A percentile compares a stretch with the other conserved stretches of the same genome.
Conservation (phyloP, 1,140 invertebrate genomes). For the Nephila pilipes region DNA sequence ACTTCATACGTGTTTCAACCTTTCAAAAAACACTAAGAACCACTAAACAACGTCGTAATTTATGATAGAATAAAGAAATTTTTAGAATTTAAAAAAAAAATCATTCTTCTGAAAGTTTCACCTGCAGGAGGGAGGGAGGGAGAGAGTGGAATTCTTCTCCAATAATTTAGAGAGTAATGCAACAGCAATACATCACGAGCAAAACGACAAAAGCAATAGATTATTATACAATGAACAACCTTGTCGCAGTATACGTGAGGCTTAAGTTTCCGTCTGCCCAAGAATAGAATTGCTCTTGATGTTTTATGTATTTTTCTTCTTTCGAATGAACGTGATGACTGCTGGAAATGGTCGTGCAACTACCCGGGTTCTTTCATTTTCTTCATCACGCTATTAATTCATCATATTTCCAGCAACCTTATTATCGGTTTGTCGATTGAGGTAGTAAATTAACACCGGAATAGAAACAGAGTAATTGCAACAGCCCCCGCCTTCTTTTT, state of each 20-base stretch:
- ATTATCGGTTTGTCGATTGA: constrained; percentile 37
- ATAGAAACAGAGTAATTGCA: neutral
- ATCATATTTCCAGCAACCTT: constrained; percentile 7
- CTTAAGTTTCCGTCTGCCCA: neutral
- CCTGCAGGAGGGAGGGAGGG: neutral
- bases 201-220: constrained; percentile 30
- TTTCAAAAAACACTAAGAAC: neutral
- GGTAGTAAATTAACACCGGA: constrained; percentile 24
- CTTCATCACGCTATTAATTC: constrained; percentile 29
- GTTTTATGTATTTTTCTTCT: constrained; percentile 14
- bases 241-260: neutral
- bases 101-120: neutral
- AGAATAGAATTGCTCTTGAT: neutral
- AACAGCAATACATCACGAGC: constrained; percentile 17
- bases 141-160: neutral
- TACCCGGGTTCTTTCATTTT: constrained; percentile 13
- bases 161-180: constrained; percentile 28
- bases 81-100: neutral
- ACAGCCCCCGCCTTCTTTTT: neutral
- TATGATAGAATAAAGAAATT: neutral
- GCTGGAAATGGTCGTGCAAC: neutral
- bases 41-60: too few relatives aligned
- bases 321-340: neutral
- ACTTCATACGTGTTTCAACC: neutral
- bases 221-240: constrained; percentile 14